Conservation (phyloP, 2,797 vertebrate species). For the Bryconaethiops microstoma region DNA sequence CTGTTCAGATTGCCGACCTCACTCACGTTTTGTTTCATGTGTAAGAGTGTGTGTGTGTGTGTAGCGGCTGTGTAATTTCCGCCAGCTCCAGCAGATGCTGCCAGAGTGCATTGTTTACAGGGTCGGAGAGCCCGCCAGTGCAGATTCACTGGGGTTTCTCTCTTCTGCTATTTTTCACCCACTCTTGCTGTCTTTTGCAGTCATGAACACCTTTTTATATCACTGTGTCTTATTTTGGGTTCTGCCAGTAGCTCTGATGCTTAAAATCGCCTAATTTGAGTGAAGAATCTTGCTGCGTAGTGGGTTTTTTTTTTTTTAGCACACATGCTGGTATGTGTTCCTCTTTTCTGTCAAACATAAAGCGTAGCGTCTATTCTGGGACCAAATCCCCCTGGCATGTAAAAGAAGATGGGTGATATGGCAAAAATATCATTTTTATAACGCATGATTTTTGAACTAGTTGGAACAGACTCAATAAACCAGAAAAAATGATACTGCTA, state of each 20-base stretch:
- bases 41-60: constrained; percentile 40
- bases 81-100: constrained; percentile 84
- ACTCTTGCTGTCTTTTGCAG: not conserved
- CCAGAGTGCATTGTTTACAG: constrained; percentile 55
- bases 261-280: not conserved
- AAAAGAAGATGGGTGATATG: no score
- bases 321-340: not conserved
- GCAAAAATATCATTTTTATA: no score
- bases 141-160: constrained; percentile 15
- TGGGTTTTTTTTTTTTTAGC: not conserved
- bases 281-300: not conserved
- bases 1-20: not conserved
- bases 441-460: no score
- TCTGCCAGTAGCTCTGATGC: no score
- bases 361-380: not conserved
- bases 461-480: no score
- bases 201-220: constrained; percentile 11
- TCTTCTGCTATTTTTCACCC: not conserved
- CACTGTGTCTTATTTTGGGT: not conserved
- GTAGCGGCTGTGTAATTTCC: constrained; percentile 75
- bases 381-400: not conserved
- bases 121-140: constrained; percentile 8
- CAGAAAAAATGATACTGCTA: no score
- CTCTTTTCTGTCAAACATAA: not conserved
- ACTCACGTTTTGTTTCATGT: not conserved